These are phyloP conservation scores for Eidolon dupreanum DNA, from an alignment of 2,797 vertebrate genomes.

Conservation along the genomic window DNA sequence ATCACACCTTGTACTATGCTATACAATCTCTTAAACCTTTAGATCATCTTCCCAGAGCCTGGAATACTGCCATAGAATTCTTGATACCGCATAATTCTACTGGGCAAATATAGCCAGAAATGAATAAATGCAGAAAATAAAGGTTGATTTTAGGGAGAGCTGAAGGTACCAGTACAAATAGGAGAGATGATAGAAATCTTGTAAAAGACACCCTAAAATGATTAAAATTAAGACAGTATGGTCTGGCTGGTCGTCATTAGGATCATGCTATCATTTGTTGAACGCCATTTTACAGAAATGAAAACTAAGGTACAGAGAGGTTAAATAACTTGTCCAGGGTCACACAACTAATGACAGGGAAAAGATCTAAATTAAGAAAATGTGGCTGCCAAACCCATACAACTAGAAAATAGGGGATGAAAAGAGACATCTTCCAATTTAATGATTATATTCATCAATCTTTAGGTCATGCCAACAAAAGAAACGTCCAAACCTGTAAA, in stretches of 20 bases:
- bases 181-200: neutral
- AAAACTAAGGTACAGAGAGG: neutral
- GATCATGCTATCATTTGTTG: neutral
- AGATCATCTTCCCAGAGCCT: neutral
- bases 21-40: neutral
- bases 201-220: neutral
- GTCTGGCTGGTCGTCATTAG: neutral
- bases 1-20: neutral
- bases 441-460: neutral
- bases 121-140: neutral
- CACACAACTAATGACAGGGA: neutral
- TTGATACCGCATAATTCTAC: neutral
- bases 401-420: neutral
- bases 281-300: neutral
- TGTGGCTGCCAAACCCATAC: neutral
- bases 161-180: conserved; percentile 13
- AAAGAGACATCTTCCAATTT: neutral
- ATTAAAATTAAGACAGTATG: conserved; percentile 14
- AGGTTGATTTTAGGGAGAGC: neutral
- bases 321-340: neutral
- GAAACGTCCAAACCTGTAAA: neutral
- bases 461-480: neutral
- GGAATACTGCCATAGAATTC: neutral
- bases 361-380: neutral
- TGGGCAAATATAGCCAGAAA: neutral